Base-by-base conservation (phyloP, 2,113 vertebrate species). In the Psettodes erumei region DNA sequence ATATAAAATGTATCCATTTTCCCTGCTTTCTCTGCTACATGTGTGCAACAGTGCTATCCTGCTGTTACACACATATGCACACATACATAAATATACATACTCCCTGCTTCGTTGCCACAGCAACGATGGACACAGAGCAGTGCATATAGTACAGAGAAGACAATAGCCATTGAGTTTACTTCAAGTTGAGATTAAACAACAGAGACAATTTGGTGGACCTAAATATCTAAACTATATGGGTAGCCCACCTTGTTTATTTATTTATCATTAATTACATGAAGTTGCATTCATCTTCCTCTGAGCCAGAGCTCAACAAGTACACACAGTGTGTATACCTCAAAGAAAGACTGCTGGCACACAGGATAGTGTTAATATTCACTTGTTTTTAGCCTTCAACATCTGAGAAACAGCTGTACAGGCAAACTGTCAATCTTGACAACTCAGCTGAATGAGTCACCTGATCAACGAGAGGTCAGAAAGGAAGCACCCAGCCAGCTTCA, bases 21-120 rank as follows among this genome's bases (percentile, higher is more conserved):
- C 48, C 5, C 42, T 12, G 12, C 47, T 0, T 45, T 45, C 51
- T 59, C 30, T 58, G 19, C 32, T 12, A 50, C 23, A 64, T 38
- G 6, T 15, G 21, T 35, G 54, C 23, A 64, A 43, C 13, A 5
- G 9, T 8, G 42, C 13, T 55, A 64, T 43, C 30, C 50, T 63
- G 56, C 19, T 27, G 21, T 47, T 73, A 59, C 59, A 42, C 54
- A 32, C 47, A 13, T 18, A 58, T 27, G 70, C 38, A 56, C 59
- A 61, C 58, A 58, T 60, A 45, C 35, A 42, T 15, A 64, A 32
- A 67, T 11, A 60, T 0, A 53, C 28, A 55, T 43, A 16, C 28
- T 45, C 63, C 38, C 11, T 9, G 23, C 63, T 74, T 71, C 77
- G 87, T 90, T 83, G 61, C 75, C 68, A 82, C 51, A 75, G 83